Evolutionary conservation across 2,888 invertebrate species (phyloP).

Genomic region (Heteromyza rotundicornis): DNA sequence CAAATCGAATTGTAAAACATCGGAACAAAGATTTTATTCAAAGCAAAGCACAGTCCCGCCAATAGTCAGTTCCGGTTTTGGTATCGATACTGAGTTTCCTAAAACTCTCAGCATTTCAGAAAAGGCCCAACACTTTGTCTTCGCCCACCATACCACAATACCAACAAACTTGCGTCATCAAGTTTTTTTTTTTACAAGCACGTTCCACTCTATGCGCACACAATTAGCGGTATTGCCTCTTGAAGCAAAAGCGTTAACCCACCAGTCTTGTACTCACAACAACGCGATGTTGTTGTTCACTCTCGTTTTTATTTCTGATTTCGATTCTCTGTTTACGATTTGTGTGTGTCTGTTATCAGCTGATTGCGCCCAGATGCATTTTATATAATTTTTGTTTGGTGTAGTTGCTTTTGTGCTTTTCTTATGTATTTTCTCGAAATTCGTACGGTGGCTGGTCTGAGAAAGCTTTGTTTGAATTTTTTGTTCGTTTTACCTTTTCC

Average conservation of each 20-base stretch:
- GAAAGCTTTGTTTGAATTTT: conserved; percentile 11
- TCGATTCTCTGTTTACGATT: conserved; percentile 22
- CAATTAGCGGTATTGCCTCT: neutral
- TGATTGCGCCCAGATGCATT: conserved; percentile 10
- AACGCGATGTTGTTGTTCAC: conserved; percentile 20
- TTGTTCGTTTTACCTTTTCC: conserved; percentile 4
- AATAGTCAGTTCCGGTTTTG: too few species aligned
- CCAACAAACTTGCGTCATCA: too few species aligned
- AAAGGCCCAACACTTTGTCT: too few species aligned
- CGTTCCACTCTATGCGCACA: neutral
- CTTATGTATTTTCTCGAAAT: conserved; percentile 4
- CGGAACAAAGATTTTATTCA: too few species aligned
- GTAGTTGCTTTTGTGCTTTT: neutral
- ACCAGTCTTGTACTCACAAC: neutral
- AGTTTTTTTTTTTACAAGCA: neutral
- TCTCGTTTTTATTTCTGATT: conserved; percentile 36
- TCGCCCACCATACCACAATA: too few species aligned
- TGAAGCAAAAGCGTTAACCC: too few species aligned
- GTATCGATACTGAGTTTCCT: too few species aligned
- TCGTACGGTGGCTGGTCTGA: neutral
- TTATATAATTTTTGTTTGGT: neutral
- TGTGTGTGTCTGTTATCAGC: conserved; percentile 23
- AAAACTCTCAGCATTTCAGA: too few species aligned
- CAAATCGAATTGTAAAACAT: too few species aligned
- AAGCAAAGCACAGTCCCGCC: too few species aligned